Base-by-base conservation (phyloP, 2,888 invertebrate genomes). In the Diarsia brunnea region DNA sequence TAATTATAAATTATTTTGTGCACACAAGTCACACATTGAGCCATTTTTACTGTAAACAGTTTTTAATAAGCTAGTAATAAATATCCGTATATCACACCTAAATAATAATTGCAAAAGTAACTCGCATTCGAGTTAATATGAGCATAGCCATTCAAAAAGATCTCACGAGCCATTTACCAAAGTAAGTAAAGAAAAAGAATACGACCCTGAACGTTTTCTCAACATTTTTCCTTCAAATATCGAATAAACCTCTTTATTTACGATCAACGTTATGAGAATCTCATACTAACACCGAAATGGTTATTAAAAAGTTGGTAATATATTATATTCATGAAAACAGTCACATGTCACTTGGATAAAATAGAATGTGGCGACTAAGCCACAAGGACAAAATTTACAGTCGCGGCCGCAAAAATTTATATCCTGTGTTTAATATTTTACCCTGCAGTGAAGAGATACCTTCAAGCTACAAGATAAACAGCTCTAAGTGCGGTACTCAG, bases 381-480 rank as follows among this genome's bases (percentile, higher is more conserved):
- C 78, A 75, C 76, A 84, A 67, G 82, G 81, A 86, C 78, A 71
- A 87, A 88, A 89, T 85, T 88, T 88, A 89, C 87, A 86, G 81
- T 83, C 71, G 67, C 70, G 71, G 75, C 73, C 81, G 66, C 83
- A 78, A 85, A 85, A 88, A 85, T 82, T 61, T 84, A 79, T 84
- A 81, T 24, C 75, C 80, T 75, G 69, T 82, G 80, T 83, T 86
- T 85, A 89, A 89, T 89, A 88, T 91, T 89, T 90, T 85, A 88
- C 79, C 81, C 84, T 86, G 85, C 85, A 87, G 82, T 84, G 78
- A 84, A 81, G 77, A 83, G 79, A 78, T 74, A 78, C 82, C 79
- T 84, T 79, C 68, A 83, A 61, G 79, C 75, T 76, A 73, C 69
- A 66, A 84, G 83, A 85, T 84, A 87, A 84, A 80, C 82, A 79